Evolutionary conservation across 2,113 vertebrate genomes (phyloP).

Genomic region (Prionailurus viverrinus): DNA sequence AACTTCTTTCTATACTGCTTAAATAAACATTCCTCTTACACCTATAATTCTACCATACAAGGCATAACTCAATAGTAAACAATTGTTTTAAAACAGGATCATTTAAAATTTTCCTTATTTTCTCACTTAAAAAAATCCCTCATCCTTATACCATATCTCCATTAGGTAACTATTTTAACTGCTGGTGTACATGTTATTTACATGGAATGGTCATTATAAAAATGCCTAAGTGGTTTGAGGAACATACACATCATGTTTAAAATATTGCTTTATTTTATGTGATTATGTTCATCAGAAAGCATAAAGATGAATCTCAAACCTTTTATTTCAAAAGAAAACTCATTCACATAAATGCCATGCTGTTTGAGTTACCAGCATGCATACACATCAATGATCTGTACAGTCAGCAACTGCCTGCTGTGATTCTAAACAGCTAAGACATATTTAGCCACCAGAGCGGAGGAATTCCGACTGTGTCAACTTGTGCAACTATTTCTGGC

Average conservation of each 20-base stretch:
- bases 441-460: constrained; percentile 16
- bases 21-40: background rate
- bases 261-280: background rate
- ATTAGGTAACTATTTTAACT: background rate
- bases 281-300: background rate
- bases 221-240: background rate
- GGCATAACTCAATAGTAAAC: background rate
- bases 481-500: constrained; percentile 38
- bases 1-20: background rate
- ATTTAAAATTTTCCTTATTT: background rate
- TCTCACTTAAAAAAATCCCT: background rate
- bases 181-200: background rate
- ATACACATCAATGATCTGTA: background rate
- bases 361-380: background rate
- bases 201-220: background rate
- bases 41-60: background rate
- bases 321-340: constrained; percentile 7
- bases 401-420: background rate
- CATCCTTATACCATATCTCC: background rate
- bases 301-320: background rate
- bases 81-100: background rate
- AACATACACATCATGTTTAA: background rate
- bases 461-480: constrained; percentile 53
- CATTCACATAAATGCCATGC: background rate
- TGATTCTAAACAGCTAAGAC: background rate